Base-by-base conservation (phyloP, 2,797 vertebrate species). In the Dicrostonyx torquatus region DNA sequence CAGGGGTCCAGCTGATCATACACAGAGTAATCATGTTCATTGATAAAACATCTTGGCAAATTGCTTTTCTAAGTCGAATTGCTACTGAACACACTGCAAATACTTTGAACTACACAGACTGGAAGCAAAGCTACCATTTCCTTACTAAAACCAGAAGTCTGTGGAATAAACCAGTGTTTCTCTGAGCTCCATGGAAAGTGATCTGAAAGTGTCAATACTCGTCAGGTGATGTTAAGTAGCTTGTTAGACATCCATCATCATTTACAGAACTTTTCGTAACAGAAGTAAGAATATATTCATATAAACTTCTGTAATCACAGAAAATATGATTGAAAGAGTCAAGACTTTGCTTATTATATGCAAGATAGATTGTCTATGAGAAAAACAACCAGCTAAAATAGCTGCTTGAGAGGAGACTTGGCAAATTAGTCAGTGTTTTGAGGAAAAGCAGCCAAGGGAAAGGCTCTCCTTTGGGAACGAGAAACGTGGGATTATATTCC, bases 71-170 rank as follows among this genome's bases (percentile, higher is more conserved):
- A 89, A 93, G 3, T 60, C 13, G 70, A 66, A 40, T 60, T 15
- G 80, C 37, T 43, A 73, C 37, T 80, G 45, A 90, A 87, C 87
- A 80, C 43, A 77, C 4, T 45, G 26, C 24, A 40, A 82, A 83
- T 92, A 78, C 10, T 48, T 14, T 88, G 17, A 75, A 64, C 66
- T 80, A 80, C 10, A n/a, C 1, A n/a, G 70, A 12, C 22, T 94
- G 43, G 76, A 95, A 95, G 70, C 43, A 88, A 94, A 95, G 29
- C 29, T 92, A 60, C 79, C 87, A 18, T 76, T 80, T 80, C 20
- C 26, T 82, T 75, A 45, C 17, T 70, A 76, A 87, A 31, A 26
- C 26, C 24, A 89, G 64, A 73, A 91, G 64, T 76, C 55, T 43
- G 70, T 90, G 45, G 31, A 83, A 88, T 31, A 1, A 2, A 93